Evolutionary conservation across 2,888 invertebrate species (phyloP).

Genomic region (Nemapogon koenigi): DNA sequence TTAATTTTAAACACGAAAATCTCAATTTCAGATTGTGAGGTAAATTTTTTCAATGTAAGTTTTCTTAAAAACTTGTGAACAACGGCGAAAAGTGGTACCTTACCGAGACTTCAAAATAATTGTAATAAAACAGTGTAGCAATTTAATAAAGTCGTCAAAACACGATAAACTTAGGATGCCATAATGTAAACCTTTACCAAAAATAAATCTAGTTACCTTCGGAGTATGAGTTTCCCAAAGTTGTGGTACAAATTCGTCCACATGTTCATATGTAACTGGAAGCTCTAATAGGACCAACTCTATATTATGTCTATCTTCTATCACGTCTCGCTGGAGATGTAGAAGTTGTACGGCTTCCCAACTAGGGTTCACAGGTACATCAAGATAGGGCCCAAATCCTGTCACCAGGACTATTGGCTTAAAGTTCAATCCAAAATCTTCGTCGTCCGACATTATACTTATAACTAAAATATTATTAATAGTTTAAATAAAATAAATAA

Average conservation of each 20-base stretch:
- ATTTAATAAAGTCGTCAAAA: no score
- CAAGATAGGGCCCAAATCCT: conserved; percentile 83
- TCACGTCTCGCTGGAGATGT: conserved; percentile 51
- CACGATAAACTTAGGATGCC: no score
- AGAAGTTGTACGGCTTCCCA: conserved; percentile 80
- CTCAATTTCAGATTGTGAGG: no score
- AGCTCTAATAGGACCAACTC: conserved; percentile 67
- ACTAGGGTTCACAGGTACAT: conserved; percentile 77
- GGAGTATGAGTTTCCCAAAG: conserved; percentile 76
- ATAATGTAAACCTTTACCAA: no score
- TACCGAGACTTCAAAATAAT: no score
- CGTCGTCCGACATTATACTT: conserved; percentile 12
- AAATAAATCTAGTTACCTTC: conserved; percentile 65
- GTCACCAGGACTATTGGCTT: conserved; percentile 62
- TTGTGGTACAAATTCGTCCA: conserved; percentile 68
- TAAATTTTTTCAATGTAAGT: no score
- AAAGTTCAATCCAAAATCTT: conserved; percentile 6
- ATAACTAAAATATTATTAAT: no score
- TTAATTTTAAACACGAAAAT: no score
- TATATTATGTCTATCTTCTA: conserved; percentile 55
- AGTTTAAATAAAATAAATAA: not conserved
- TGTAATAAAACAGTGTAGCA: no score
- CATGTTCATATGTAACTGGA: conserved; percentile 75
- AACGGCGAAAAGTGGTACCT: no score
- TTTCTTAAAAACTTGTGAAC: no score